Evolutionary conservation across 2,888 invertebrate genomes (phyloP), one percentile per base, ranked within the genome.

Genomic region (Drosophila antonietae): DNA sequence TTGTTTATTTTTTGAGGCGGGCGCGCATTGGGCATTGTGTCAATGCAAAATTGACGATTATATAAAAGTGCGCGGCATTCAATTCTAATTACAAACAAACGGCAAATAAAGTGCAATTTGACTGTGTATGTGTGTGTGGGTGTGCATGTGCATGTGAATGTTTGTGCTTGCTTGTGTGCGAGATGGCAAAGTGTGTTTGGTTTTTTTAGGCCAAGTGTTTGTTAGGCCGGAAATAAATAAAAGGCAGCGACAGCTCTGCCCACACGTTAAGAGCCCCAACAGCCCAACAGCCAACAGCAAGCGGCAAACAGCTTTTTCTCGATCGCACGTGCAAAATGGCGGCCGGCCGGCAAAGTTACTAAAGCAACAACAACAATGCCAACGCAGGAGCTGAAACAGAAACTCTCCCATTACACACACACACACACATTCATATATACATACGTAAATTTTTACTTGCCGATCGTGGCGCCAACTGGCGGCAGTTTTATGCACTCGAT

Each of bases 51-150:
- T 83, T 71, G 61, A 79, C 75, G 88, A 83, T 83, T 84, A 88
- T 84, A 86, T 84, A 88, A 86, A 81, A 68, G 77, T 81, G 87
- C 84, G 84, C 89, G 84, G 81, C 80, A 83, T 83, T 85, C 74
- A 79, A 83, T 88, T 88, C 78, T 80, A 85, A 78, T 87, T 84
- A 72, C 77, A 85, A 88, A 64, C 68, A 88, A 51, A 83, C 76
- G 70, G 77, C 76, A 83, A 81, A 71, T 78, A 67, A 69, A 75
- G 49, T 80, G 73, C 75, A 81, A 75, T 75, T 73, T 68, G 56
- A 64, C 39, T 61, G 62, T 47, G 39, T 55, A 51, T 61, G 59
- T 39, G 43, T 53, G 57, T 64, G 62, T 44, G 31, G 28, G 14
- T 47, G 60, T 46, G 37, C 37, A n/a, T 49, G 53, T 20, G 20